Evolutionary conservation across 2,797 vertebrate species (phyloP), one percentile per base, ranked within the genome.

Genomic region (Kryptolebias ocellatus): DNA sequence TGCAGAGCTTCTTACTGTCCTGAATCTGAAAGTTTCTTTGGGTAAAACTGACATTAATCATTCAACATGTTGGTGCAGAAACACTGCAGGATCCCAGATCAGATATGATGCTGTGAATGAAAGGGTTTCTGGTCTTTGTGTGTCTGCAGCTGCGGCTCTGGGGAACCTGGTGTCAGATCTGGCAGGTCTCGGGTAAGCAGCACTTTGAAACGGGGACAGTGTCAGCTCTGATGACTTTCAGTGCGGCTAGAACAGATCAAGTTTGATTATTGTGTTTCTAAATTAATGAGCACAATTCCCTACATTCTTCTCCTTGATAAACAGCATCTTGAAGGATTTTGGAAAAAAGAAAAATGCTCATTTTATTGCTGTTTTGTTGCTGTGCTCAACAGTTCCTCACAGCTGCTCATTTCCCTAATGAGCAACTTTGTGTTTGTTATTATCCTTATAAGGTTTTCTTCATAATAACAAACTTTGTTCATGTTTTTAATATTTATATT

Each of bases 141-240:
- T 76, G 20, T 89, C 28, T 61, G 67, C 91, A 98, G 97, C 96
- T 81, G 96, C 97, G 2, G 97, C 97, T 80, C 89, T 96, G 89
- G 97, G 97, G 89, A 99, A 99, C 90, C 94, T 99, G 90, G 96
- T 99, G 17, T 99, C 97, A 29, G 97, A 99, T 86, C 83, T 99
- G 92, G 97, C 97, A 46, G 97, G 97, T 87, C 95, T 99, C 47
- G 96, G 97, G 97, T 99, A 94, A 91, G 96, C 90, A 57, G 52
- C 44, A 18, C 15, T 2, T 58, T 1, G 2, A 9, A 63, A 42
- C 34, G 0, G 34, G 58, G 20, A n/a, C 0, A 15, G 31, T 29
- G 28, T 72, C 59, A 34, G 44, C 37, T 0, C 27, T 61, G 0
- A 44, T 53, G 0, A 63, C 59, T 49, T 18, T 5, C 12, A 1